phyloP scores from a whole-genome alignment of 2,888 invertebrate genomes.

The Rhingia rostrata region DNA sequence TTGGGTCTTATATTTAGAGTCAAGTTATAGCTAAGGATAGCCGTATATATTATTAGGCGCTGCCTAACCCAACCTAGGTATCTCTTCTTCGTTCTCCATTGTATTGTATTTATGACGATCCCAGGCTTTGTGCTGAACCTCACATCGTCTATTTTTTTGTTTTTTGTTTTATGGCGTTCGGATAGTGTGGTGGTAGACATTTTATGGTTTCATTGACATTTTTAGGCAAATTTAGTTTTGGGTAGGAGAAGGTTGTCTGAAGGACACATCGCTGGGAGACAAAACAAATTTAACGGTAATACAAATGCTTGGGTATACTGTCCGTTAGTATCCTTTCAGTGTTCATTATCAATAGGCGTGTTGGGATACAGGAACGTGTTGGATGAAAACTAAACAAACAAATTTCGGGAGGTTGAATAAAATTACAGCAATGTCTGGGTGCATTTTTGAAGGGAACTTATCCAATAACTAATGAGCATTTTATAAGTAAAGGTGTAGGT shows the following conservation, averaged over 20 bases:
- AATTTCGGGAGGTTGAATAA: background rate
- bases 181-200: slow-evolving; percentile 35
- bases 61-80: background rate
- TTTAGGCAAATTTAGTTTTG: slow-evolving; percentile 35
- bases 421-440: background rate
- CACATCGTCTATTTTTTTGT: background rate
- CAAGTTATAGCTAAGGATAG: background rate
- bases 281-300: background rate
- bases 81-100: background rate
- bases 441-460: background rate
- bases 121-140: background rate
- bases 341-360: slow-evolving; percentile 4
- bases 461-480: no score
- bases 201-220: slow-evolving; percentile 57
- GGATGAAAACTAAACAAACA: background rate
- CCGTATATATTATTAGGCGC: no score
- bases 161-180: background rate
- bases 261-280: slow-evolving; percentile 13
- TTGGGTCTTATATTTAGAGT: background rate
- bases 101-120: slow-evolving; percentile 1
- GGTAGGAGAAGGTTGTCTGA: slow-evolving; percentile 18
- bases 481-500: no score
- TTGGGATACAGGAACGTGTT: slow-evolving; percentile 5
- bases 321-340: slow-evolving; percentile 6
- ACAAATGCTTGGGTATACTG: background rate